A percentile compares a stretch with the other conserved stretches of the same genome.
These are phyloP conservation scores for Timandra comae DNA, from an alignment of 2,888 invertebrate species.

Conservation along the genomic window DNA sequence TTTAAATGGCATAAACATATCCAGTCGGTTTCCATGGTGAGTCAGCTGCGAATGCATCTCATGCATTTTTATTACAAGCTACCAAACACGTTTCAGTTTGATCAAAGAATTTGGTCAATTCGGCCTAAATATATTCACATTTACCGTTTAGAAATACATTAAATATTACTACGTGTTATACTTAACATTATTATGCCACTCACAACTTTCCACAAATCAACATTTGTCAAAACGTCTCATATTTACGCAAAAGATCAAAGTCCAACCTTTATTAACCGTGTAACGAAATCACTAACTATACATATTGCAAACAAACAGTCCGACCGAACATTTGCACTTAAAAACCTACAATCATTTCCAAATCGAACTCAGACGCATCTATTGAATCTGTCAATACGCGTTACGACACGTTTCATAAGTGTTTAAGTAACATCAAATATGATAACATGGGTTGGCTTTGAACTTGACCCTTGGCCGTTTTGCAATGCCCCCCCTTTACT, in stretches of 20 bases:
- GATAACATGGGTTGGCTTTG: conserved; percentile 24
- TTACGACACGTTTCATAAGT: conserved; percentile 33
- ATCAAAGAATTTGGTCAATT: too few species aligned
- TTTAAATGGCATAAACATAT: too few species aligned
- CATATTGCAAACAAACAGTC: not conserved
- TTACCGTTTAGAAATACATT: too few species aligned
- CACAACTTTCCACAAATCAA: too few species aligned
- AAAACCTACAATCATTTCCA: conserved; percentile 16
- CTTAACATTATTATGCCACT: too few species aligned
- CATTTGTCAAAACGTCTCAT: too few species aligned
- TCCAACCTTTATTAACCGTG: conserved; percentile 4
- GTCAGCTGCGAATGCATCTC: too few species aligned
- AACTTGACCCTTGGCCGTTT: conserved; percentile 42
- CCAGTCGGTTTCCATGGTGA: too few species aligned
- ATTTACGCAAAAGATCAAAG: not conserved
- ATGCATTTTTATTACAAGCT: too few species aligned
- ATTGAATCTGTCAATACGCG: conserved; percentile 27
- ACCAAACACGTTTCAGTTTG: too few species aligned
- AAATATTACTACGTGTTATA: too few species aligned
- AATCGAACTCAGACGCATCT: conserved; percentile 19
- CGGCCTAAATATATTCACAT: too few species aligned
- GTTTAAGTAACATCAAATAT: conserved; percentile 23
- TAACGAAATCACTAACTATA: not conserved
- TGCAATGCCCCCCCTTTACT: conserved; percentile 31
- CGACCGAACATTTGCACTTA: conserved; percentile 7